Evolutionary conservation across 2,888 invertebrate species (phyloP).

Genomic region (Dolichopus griseipennis): DNA sequence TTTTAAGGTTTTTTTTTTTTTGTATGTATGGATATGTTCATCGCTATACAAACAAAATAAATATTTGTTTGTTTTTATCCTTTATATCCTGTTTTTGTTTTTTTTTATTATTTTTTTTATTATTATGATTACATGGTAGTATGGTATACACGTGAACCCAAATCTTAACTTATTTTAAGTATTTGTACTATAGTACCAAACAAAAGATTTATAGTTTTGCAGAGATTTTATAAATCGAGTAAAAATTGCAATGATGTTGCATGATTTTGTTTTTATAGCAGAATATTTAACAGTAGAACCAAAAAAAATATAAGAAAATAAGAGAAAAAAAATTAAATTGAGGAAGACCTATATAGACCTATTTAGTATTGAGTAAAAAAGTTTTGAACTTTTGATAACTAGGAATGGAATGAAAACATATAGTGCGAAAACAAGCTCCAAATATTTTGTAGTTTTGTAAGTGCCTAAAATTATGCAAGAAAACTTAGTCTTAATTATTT

Average conservation of each 20-base stretch:
- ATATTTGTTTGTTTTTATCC: background rate
- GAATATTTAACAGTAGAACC: background rate
- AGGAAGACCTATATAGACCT: too few species aligned
- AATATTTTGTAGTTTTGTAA: too few species aligned
- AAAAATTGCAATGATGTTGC: conserved; percentile 6
- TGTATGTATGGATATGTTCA: too few species aligned
- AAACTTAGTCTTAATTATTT: too few species aligned
- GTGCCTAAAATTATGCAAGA: too few species aligned
- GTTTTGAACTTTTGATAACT: too few species aligned
- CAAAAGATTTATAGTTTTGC: conserved; percentile 1
- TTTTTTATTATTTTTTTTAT: too few species aligned
- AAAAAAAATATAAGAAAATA: background rate
- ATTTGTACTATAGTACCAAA: background rate
- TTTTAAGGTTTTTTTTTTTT: too few species aligned
- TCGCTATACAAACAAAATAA: background rate
- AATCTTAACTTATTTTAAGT: background rate
- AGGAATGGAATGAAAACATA: too few species aligned
- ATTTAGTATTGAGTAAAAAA: too few species aligned
- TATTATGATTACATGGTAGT: background rate
- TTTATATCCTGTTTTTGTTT: background rate
- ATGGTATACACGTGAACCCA: background rate
- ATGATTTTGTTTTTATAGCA: background rate
- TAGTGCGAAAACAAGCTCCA: too few species aligned
- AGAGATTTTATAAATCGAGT: conserved; percentile 6
- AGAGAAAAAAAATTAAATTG: background rate